phyloP scores from a whole-genome alignment of 2,113 vertebrate species.

The Cyprinus carpio region DNA sequence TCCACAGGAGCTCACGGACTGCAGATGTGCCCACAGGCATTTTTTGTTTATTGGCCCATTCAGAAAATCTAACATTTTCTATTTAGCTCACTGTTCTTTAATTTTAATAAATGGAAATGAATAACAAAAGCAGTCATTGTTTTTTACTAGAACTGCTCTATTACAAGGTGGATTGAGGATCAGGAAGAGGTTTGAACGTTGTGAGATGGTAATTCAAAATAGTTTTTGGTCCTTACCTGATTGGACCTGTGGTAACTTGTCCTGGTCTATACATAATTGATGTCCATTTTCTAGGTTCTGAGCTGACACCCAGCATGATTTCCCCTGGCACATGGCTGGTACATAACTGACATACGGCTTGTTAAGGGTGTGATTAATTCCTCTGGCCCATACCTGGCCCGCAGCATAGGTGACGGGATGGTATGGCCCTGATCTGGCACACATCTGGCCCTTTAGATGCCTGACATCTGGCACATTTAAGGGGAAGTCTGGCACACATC shows the following conservation, averaged over 20 bases:
- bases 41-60: no score
- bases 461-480: not conserved
- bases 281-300: slow-evolving; percentile 16
- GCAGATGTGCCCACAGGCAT: no score
- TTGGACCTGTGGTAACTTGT: slow-evolving; percentile 18
- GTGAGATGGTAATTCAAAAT: slow-evolving; percentile 17
- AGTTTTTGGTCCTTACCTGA: slow-evolving; percentile 11
- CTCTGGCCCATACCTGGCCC: not conserved
- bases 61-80: no score
- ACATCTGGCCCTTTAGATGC: not conserved
- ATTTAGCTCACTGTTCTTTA: no score
- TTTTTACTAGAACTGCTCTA: not conserved
- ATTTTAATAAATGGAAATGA: not conserved
- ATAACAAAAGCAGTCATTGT: not conserved
- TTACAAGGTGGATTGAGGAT: slow-evolving; percentile 1
- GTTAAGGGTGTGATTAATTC: not conserved
- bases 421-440: slow-evolving; percentile 14
- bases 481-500: not conserved
- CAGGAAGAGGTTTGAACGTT: not conserved
- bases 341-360: slow-evolving; percentile 4
- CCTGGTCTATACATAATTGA: slow-evolving; percentile 16
- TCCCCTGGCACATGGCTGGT: slow-evolving; percentile 9
- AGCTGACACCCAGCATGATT: slow-evolving; percentile 13
- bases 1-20: no score
- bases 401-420: not conserved